Evolutionary conservation across 2,113 vertebrate genomes (phyloP).

Genomic region (Hipposideros armiger): DNA sequence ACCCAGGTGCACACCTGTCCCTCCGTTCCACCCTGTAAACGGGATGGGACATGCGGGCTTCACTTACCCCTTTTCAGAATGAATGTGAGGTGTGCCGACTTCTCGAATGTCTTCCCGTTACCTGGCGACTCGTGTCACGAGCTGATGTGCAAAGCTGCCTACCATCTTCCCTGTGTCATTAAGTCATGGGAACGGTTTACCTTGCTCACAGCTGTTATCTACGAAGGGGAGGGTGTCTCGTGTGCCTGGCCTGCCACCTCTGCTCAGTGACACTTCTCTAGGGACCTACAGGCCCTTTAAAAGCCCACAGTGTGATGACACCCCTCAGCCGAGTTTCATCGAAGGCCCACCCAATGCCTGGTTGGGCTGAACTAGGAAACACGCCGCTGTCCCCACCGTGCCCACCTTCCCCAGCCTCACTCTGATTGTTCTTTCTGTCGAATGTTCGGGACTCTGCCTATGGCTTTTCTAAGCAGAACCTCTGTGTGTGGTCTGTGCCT

Average conservation of each 20-base stretch:
- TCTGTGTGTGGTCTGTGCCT: neutral
- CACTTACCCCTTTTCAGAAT: neutral
- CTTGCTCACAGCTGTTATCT: neutral
- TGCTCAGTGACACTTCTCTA: neutral
- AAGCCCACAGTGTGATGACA: too few species aligned
- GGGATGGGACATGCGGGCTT: rapidly evolving
- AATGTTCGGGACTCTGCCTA: neutral
- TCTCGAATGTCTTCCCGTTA: rapidly evolving
- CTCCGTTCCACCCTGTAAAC: neutral
- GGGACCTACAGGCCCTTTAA: neutral
- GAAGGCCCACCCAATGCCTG: rapidly evolving
- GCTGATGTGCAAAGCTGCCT: neutral
- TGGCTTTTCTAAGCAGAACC: neutral
- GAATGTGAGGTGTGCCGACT: rapidly evolving
- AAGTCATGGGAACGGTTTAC: rapidly evolving
- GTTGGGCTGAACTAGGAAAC: neutral
- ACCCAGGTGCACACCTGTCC: rapidly evolving
- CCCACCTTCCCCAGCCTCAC: neutral
- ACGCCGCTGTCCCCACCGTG: rapidly evolving
- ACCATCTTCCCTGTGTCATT: too few species aligned
- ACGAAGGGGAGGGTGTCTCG: neutral
- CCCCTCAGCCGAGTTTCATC: neutral
- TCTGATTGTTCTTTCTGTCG: neutral
- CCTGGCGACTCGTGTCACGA: rapidly evolving
- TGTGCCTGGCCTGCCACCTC: neutral